Base-by-base conservation (phyloP, 2,888 invertebrate species). In the Tachystola acroxantha region DNA sequence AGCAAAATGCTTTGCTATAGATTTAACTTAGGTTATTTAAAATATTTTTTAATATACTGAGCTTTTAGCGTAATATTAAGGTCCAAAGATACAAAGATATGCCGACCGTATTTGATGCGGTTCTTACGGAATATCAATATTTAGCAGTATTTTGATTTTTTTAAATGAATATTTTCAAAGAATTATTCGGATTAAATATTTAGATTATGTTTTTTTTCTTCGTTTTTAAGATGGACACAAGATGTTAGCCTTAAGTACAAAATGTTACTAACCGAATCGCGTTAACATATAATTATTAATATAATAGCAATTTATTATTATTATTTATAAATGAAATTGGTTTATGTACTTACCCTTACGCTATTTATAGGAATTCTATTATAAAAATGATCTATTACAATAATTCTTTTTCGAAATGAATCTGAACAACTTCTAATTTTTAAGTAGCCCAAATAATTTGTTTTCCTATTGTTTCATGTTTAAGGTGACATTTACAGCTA, bases 331-430 rank as follows among this genome's bases (percentile, higher is more conserved):
- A 59, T 57, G 24, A 60, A 64, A 72, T 81, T 80, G 81, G 79
- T 78, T 77, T 72, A 79, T 80, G 84, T 84, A 84, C 84, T 82
- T 82, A 82, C 75, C 62, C 56, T 59, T 61, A 57, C 11, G 32
- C 60, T 64, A 62, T 64, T 24, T 52, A 58, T 66, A 63, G 58
- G 60, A 61, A 48, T 57, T 62, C 54, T 64, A 57, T 58, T 53
- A 52, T 50, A 61, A 52, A 54, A 45, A 57, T 54, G 52, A 59
- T 65, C 60, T 68, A 70, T 66, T 42, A 16, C 47, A 56, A 46
- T 64, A 58, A 59, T 53, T 67, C 39, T 45, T 48, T 46, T 55
- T 64, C 46, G 62, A 64, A 59, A 62, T 61, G 68, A 66, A 69
- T 70, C 66, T 67, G 58, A 59, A 58, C 53, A 51, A 37, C 34